A percentile compares a stretch with the other conserved stretches of the same genome.
phyloP scores from a whole-genome alignment of 30 jellyfish, hydroid and myxozoan genomes.

The Mastigias papua region DNA sequence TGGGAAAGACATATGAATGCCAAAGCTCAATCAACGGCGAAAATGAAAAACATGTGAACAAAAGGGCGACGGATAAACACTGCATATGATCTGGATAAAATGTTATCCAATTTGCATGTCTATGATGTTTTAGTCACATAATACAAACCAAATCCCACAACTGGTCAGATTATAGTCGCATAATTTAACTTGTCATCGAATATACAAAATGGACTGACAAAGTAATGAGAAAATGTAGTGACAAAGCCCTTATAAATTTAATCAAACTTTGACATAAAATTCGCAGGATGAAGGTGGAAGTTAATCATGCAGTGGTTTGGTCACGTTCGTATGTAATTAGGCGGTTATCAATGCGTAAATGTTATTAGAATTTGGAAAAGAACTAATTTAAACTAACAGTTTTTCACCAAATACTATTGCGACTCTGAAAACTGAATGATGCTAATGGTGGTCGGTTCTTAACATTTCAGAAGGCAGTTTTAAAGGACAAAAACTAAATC shows the following conservation, averaged over 20 bases:
- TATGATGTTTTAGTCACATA: slow-evolving; percentile 9
- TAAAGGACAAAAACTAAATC: no score
- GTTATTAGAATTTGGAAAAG: no score
- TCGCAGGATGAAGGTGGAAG: background rate
- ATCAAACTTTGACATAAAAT: background rate
- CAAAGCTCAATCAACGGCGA: background rate
- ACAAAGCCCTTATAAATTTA: background rate
- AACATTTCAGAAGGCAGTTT: no score
- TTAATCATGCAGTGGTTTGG: background rate
- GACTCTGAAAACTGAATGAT: no score
- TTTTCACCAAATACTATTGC: no score
- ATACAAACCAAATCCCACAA: slow-evolving; percentile 26
- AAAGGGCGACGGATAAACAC: slow-evolving; percentile 11
- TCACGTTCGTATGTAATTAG: background rate
- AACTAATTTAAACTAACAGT: no score
- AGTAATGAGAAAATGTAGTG: background rate
- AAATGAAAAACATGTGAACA: background rate
- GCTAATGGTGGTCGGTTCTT: no score
- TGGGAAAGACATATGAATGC: background rate
- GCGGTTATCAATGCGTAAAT: no score
- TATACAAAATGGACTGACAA: background rate
- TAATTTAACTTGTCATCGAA: slow-evolving; percentile 6
- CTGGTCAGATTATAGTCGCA: slow-evolving; percentile 10
- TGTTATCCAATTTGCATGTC: slow-evolving; percentile 46
- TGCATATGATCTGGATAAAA: slow-evolving; percentile 4